Evolutionary conservation across 2,113 vertebrate genomes (phyloP), one percentile per base, ranked within the genome.

Genomic region (Limanda limanda): DNA sequence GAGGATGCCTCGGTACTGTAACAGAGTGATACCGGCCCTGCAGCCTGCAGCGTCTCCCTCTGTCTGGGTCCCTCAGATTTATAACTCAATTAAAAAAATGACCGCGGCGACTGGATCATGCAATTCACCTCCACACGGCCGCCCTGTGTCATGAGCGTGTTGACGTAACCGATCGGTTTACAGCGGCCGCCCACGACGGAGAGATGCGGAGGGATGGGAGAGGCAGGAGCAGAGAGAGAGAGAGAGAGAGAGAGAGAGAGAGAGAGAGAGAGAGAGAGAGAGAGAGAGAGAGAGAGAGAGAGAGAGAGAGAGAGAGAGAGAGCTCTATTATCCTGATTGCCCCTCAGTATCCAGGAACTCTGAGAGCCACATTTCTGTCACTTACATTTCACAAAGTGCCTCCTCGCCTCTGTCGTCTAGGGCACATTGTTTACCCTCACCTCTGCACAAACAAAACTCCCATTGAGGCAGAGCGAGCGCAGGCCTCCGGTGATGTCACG

Each of bases 381-480:
- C 58, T 83, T 59, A 66, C 35, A 68, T 68, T 74, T 86, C 81
- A 70, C 71, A 71, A 81, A 88, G 75, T 64, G 57, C 68, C 63
- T n/a, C n/a, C n/a, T n/a, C 58, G 62, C 74, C 62, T 63, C 58
- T 77, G 71, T 86, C 54, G 27, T 81, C 77, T 71, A 14, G 14
- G 76, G 58, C 72, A 60, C 24, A 45, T 64, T 79, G 54, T 87
- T 84, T 81, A 76, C 78, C 54, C 74, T 85, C 69, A 85, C 76
- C 58, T 84, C 60, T 65, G 65, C 74, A 76, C 73, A 90, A 89
- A 88, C 85, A 87, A 86, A 92, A 90, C 79, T 84, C 64, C 71
- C 74, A 72, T 85, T 78, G 71, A 18, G 80, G 74, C 47, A 61
- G 68, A 68, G 57, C 18, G 23, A 42, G 47, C 70, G 63, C 31